phyloP scores from a whole-genome alignment of 64 coral and sea anemone species.

The Anthopleura sola region DNA sequence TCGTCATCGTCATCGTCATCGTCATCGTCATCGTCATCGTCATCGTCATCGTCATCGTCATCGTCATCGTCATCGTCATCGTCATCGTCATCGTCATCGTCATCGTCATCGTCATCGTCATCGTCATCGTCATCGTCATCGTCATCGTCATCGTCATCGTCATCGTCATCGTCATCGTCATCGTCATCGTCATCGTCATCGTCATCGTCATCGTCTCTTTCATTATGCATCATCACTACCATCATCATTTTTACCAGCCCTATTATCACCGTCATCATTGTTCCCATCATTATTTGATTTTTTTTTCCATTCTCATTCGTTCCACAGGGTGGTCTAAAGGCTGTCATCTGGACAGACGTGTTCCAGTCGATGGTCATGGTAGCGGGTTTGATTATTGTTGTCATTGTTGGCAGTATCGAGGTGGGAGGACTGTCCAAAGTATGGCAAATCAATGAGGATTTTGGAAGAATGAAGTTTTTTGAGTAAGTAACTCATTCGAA shows the following conservation, averaged over 20 bases:
- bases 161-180: not conserved
- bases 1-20: not conserved
- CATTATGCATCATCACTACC: not conserved
- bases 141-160: not conserved
- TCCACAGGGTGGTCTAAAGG: constrained; percentile 64
- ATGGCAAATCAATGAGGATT: constrained; percentile 66
- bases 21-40: not conserved
- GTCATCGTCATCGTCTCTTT: too few species aligned
- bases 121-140: too few species aligned
- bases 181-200: not conserved
- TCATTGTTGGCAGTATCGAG: constrained; percentile 63
- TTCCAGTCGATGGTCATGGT: constrained; percentile 72
- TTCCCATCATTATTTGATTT: not conserved
- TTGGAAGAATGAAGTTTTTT: constrained; percentile 58
- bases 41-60: not conserved
- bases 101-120: too few species aligned
- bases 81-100: not conserved
- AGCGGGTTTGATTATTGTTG: constrained; percentile 54
- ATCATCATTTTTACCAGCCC: not conserved
- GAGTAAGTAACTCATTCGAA: constrained; percentile 35
- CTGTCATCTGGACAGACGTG: constrained; percentile 77
- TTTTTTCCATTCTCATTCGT: not conserved
- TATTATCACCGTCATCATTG: not conserved
- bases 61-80: not conserved
- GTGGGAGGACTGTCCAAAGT: constrained; percentile 58